phyloP scores from a whole-genome alignment of 2,888 invertebrate species.

The Tuta absoluta region DNA sequence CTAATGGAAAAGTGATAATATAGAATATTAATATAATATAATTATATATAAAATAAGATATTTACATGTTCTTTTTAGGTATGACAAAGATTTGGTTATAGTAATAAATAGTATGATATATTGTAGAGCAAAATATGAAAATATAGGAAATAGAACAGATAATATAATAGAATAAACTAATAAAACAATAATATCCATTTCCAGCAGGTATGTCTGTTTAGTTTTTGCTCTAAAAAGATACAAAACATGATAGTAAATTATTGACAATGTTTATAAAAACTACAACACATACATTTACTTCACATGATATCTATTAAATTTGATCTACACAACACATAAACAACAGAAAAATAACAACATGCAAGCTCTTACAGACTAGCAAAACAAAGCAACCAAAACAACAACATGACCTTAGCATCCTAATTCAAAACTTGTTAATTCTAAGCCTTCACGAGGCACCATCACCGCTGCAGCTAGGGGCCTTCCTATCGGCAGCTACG shows the following conservation, averaged over 20 bases:
- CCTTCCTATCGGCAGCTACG: slow-evolving; percentile 44
- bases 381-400: slow-evolving; percentile 22
- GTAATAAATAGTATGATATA: too few species aligned
- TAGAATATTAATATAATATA: too few species aligned
- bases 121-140: too few species aligned
- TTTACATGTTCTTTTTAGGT: too few species aligned
- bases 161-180: too few species aligned
- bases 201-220: background rate
- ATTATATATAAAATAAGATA: too few species aligned
- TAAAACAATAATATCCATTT: too few species aligned
- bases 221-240: background rate
- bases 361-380: slow-evolving; percentile 8
- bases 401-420: slow-evolving; percentile 19
- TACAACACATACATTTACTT: background rate
- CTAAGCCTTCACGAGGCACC: slow-evolving; percentile 20
- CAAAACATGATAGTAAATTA: background rate
- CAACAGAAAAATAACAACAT: background rate
- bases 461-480: slow-evolving; percentile 33
- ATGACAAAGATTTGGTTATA: too few species aligned
- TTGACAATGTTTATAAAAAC: background rate
- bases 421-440: slow-evolving; percentile 3
- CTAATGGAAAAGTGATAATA: too few species aligned
- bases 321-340: slow-evolving; percentile 6
- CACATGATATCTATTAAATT: background rate
- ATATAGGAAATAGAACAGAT: too few species aligned